phyloP scores from a whole-genome alignment of 2,888 invertebrate genomes.

The Pollenia labialis region DNA sequence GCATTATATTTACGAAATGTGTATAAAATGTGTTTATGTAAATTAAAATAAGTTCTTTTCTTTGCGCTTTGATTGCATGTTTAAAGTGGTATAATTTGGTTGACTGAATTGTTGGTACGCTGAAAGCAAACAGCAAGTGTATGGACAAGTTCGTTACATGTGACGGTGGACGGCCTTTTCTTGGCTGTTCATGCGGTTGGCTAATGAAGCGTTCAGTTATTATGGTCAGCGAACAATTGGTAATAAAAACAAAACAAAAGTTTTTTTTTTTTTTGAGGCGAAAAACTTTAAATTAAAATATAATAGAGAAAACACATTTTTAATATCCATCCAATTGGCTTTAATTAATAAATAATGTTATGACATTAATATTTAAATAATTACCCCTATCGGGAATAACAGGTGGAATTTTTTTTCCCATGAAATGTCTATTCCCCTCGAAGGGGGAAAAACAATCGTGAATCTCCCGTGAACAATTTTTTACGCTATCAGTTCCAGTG shows the following conservation, averaged over 20 bases:
- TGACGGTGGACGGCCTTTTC: slow-evolving; percentile 19
- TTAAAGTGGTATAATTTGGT: slow-evolving; percentile 28
- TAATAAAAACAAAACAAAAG: slow-evolving; percentile 18
- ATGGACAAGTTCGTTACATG: slow-evolving; percentile 33
- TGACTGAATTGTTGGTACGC: slow-evolving; percentile 21
- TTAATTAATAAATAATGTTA: no score
- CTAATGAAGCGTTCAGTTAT: slow-evolving; percentile 56
- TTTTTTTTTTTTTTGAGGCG: no score
- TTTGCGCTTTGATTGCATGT: slow-evolving; percentile 36
- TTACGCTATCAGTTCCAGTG: no score
- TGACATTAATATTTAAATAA: no score
- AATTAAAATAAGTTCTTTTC: slow-evolving; percentile 19
- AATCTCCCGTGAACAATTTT: no score
- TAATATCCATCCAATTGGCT: no score
- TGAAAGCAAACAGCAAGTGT: slow-evolving; percentile 26
- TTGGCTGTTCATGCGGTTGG: slow-evolving; percentile 48
- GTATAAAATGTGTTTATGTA: background rate
- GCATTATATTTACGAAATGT: slow-evolving; percentile 27
- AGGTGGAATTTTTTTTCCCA: no score
- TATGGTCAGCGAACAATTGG: slow-evolving; percentile 54
- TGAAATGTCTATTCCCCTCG: no score
- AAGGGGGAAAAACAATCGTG: no score
- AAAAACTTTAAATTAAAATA: no score
- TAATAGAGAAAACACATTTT: no score
- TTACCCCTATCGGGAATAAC: no score